Base-by-base conservation (phyloP, 2,888 invertebrate species). In the Phragmatobia fuliginosa region DNA sequence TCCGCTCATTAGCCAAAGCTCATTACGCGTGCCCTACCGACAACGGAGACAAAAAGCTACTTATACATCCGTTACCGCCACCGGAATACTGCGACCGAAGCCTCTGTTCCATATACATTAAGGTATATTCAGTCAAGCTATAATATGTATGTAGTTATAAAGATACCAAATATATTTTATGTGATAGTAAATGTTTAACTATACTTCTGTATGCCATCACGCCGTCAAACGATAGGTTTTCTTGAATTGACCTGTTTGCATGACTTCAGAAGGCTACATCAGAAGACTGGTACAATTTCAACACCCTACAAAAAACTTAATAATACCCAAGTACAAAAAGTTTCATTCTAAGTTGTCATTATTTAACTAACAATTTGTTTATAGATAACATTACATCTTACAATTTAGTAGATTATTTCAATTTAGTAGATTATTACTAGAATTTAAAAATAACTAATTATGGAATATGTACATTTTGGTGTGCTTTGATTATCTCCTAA, bases 1-100 rank as follows among this genome's bases (percentile, higher is more conserved):
- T 94, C 94, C 94, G 94, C 92, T 94, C 89, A 92, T 94, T 94
- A 94, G 85, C 91, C 89, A 86, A 92, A 91, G 83, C 82, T 83
- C 74, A 78, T 81, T 87, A 81, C 83, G 77, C 81, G 87, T 91
- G 88, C 84, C 78, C 82, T 91, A 90, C 91, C 88, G 88, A 84
- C 88, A 83, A 78, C 72, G 68, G 41, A 41, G 76, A 84, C 91
- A 95, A 95, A 95, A 95, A 94, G 90, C 89, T 82, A 89, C 86
- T 83, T 84, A 84, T 84, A 88, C 88, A 85, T 95, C 94, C 94
- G 92, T 82, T 82, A 73, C 72, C 78, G 79, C 74, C 84, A 77
- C 85, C 90, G 90, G 89, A 91, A 91, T 85, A 89, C 88, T 88
- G 85, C 86, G 62, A 85, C 87, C 88, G 83, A 84, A 59, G 66